A percentile compares a stretch with the other conserved stretches of the same genome.
These are phyloP conservation scores for Hartigia nigra DNA, from an alignment of 2,888 invertebrate species.

Conservation along the genomic window DNA sequence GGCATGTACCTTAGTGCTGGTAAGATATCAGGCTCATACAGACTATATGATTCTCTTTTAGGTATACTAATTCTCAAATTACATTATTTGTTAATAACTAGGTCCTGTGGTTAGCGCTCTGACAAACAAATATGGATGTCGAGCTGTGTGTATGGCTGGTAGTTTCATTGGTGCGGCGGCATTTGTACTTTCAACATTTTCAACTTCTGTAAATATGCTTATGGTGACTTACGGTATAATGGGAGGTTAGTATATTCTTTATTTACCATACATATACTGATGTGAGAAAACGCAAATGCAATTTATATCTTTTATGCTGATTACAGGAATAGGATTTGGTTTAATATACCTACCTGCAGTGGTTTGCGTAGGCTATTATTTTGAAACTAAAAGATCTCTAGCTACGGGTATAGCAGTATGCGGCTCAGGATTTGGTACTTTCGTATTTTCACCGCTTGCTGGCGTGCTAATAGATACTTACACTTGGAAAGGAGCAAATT, in stretches of 20 bases:
- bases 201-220: slow-evolving; percentile 86
- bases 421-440: slow-evolving; percentile 95
- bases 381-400: slow-evolving; percentile 93
- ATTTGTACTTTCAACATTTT: slow-evolving; percentile 89
- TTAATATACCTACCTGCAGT: slow-evolving; percentile 96
- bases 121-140: slow-evolving; percentile 95
- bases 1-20: slow-evolving; percentile 96
- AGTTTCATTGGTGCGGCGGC: slow-evolving; percentile 86
- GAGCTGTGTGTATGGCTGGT: slow-evolving; percentile 93
- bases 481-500: slow-evolving; percentile 90
- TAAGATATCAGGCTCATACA: slow-evolving; percentile 61
- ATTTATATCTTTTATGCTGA: background rate
- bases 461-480: slow-evolving; percentile 81
- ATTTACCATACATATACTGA: background rate
- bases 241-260: slow-evolving; percentile 77
- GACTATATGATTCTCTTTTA: background rate
- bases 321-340: slow-evolving; percentile 88
- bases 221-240: slow-evolving; percentile 94
- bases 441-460: slow-evolving; percentile 93
- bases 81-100: slow-evolving; percentile 53
- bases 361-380: slow-evolving; percentile 96
- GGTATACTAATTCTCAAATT: background rate
- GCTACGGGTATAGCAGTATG: slow-evolving; percentile 97
- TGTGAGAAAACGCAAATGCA: background rate
- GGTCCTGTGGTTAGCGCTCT: slow-evolving; percentile 95